Percentiles rank a stretch among this genome's conserved stretches.
phyloP scores from a whole-genome alignment of 2,888 invertebrate genomes.

The Polyommatus icarus region DNA sequence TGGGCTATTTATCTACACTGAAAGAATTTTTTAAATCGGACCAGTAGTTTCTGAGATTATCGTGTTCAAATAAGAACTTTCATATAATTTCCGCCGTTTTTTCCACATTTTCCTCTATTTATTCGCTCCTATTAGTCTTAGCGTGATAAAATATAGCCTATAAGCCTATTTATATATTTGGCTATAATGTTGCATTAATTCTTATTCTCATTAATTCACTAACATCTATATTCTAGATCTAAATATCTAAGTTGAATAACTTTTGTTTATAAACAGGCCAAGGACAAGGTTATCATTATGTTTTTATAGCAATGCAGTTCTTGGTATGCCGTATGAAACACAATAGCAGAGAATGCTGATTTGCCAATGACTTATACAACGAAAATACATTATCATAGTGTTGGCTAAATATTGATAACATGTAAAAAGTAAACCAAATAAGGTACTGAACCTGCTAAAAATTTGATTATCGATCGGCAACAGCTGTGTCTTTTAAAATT shows the following conservation, averaged over 20 bases:
- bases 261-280: neutral
- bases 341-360: constrained; percentile 1
- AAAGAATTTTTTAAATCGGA: too few relatives aligned
- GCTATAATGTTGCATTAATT: too few relatives aligned
- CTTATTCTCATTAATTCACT: neutral
- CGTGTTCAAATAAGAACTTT: too few relatives aligned
- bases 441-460: neutral
- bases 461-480: neutral
- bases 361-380: neutral
- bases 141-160: too few relatives aligned
- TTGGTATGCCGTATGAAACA: neutral
- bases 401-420: neutral
- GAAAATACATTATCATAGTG: neutral
- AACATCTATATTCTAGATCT: neutral
- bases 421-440: neutral
- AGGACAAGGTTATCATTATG: neutral
- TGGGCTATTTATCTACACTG: too few relatives aligned
- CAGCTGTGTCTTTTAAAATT: too few relatives aligned
- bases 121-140: too few relatives aligned
- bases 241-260: neutral
- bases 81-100: too few relatives aligned
- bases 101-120: too few relatives aligned
- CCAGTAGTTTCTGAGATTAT: too few relatives aligned
- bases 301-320: neutral
- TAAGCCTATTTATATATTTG: too few relatives aligned